Evolutionary conservation across 2,113 vertebrate genomes (phyloP), one percentile per base, ranked within the genome.

Genomic region (Ariopsis seemanni): DNA sequence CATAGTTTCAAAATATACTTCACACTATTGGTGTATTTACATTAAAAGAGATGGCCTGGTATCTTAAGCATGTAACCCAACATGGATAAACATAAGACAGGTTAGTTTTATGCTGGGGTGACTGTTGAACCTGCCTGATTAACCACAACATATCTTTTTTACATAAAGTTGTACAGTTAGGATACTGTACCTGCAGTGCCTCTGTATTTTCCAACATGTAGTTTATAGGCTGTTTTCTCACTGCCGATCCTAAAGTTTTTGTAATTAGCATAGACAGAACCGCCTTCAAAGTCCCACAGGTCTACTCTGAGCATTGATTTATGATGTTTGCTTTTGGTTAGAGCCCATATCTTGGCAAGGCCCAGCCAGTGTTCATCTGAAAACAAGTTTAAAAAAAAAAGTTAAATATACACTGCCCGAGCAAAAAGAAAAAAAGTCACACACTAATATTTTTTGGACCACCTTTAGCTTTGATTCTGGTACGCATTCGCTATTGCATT

Each of bases 301-400:
- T 94, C 93, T 2, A 95, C 93, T 25, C 92, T 88, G 87, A 95
- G 4, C 14, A 10, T 87, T 90, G 91, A 92, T 7, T 25, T 91
- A 27, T 77, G 90, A 1, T 7, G 15, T 58, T 57, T 79, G 9
- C 22, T 53, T 25, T 83, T 91, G 55, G 93, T 94, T 83, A 95
- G 69, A 30, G 34, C 50, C 55, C 65, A 89, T 82, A 95, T 82
- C 30, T 91, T 93, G 20, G 83, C 27, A 78, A 95, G 90, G 2
- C 94, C 94, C 2, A 95, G 91, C 95, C 94, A 95, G 85, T 95
- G 93, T 65, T 95, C 94, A 9, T 72, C 95, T 95, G 83, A 83
- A 34, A 86, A 71, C 10, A 2, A 78, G 18, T 74, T 48, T 6
- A 7, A 27, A n/a, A 27, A n/a, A 5, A 42, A 75, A 8, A 1